Evolutionary conservation across 2,797 vertebrate species (phyloP).

Genomic region (Halcyon badia): DNA sequence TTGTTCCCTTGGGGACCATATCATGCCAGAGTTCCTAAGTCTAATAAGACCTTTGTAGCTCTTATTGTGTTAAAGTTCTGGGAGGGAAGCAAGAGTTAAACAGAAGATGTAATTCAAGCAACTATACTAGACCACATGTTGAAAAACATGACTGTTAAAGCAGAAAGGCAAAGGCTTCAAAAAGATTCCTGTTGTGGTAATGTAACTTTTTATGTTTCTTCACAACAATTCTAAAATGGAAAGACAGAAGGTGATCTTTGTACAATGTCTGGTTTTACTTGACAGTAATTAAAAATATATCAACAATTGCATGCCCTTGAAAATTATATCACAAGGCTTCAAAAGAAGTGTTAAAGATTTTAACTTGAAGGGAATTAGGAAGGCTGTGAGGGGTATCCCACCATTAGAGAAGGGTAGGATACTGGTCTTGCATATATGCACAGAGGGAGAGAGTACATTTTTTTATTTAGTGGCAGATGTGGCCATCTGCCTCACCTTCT

Average conservation of each 20-base stretch:
- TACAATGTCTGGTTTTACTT: conserved; percentile 14
- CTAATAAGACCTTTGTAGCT: conserved; percentile 89
- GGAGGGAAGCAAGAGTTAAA: conserved; percentile 85
- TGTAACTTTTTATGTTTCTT: conserved; percentile 50
- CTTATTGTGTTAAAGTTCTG: conserved; percentile 90
- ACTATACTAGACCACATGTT: conserved; percentile 92
- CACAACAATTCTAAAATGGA: neutral
- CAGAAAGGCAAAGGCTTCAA: conserved; percentile 85
- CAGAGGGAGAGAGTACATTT: neutral
- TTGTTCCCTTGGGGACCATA: conserved; percentile 96
- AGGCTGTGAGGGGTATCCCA: neutral
- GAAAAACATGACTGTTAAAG: conserved; percentile 85
- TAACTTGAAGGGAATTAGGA: neutral
- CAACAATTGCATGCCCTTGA: neutral
- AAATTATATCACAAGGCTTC: conserved; percentile 10
- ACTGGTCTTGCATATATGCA: neutral
- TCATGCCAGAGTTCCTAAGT: conserved; percentile 95
- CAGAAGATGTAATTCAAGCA: conserved; percentile 89
- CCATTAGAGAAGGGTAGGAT: neutral
- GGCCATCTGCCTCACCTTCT: neutral
- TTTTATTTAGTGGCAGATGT: neutral
- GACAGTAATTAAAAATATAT: conserved; percentile 27
- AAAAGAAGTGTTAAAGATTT: conserved; percentile 13
- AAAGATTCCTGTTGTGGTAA: conserved; percentile 79
- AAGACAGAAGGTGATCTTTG: conserved; percentile 2